Conservation (phyloP, 2,113 vertebrate species). For the Hymenochirus boettgeri region DNA sequence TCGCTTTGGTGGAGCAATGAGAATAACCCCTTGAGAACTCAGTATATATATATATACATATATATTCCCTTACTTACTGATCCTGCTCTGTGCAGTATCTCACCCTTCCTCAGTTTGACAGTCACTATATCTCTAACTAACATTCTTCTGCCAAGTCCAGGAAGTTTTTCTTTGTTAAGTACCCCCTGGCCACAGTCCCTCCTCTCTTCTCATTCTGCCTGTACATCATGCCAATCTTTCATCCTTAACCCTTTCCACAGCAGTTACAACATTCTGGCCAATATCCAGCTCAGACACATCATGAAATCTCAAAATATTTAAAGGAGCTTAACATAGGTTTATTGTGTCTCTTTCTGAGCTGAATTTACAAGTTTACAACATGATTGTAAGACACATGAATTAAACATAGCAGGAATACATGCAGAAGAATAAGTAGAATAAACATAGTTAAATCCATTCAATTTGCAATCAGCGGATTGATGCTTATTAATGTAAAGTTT, state of each 20-base stretch:
- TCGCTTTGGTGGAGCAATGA: background rate
- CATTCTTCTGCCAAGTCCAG: constrained; percentile 48
- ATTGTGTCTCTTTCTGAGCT: too few species aligned
- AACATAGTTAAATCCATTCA: too few species aligned
- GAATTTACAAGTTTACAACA: too few species aligned
- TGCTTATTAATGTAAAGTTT: too few species aligned
- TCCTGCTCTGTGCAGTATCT: constrained; percentile 12
- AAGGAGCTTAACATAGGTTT: too few species aligned
- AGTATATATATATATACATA: constrained; percentile 12
- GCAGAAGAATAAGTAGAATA: too few species aligned
- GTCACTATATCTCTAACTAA: constrained; percentile 47
- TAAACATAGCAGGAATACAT: too few species aligned
- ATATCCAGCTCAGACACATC: too few species aligned
- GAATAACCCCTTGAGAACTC: constrained; percentile 1
- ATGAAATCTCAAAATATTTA: too few species aligned
- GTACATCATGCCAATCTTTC: constrained; percentile 41
- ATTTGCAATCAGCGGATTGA: too few species aligned
- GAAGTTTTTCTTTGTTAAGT: constrained; percentile 45
- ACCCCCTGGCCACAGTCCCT: constrained; percentile 33
- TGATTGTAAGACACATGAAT: too few species aligned
- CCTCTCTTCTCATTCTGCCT: constrained; percentile 46
- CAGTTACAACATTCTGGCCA: too few species aligned
- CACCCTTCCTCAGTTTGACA: constrained; percentile 43
- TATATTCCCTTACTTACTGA: constrained; percentile 7
- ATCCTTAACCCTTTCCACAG: background rate